Conservation (phyloP, 2,797 vertebrate genomes). For the Dicrostonyx torquatus region DNA sequence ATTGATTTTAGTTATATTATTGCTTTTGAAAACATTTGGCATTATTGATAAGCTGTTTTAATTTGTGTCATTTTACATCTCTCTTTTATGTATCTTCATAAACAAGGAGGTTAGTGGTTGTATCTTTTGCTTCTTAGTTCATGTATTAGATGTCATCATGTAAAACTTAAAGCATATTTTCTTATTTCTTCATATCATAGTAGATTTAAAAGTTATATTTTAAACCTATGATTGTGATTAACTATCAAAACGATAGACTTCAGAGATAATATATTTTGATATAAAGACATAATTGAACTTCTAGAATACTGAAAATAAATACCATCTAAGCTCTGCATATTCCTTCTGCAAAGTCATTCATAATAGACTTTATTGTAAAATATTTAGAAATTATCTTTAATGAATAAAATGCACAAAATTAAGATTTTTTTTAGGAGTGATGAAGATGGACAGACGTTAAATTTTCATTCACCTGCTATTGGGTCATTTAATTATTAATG, state of each 20-base stretch:
- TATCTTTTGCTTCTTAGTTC: background rate
- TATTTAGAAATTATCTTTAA: constrained; percentile 49
- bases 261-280: background rate
- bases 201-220: background rate
- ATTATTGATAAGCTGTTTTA: background rate
- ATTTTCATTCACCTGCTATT: background rate
- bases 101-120: background rate
- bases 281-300: background rate
- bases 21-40: background rate
- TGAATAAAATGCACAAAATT: constrained; percentile 51
- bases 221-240: background rate
- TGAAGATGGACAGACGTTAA: constrained; percentile 32
- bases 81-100: background rate
- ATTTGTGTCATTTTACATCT: background rate
- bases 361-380: constrained; percentile 6
- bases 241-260: background rate
- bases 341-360: background rate
- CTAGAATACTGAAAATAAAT: background rate
- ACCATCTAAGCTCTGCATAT: background rate
- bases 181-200: background rate
- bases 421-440: constrained; percentile 39
- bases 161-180: background rate
- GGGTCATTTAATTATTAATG: constrained; percentile 52
- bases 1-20: background rate
- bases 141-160: background rate